These are phyloP conservation scores for Mesorhabditis belari DNA, from an alignment of 2,888 invertebrate species.

Conservation along the genomic window DNA sequence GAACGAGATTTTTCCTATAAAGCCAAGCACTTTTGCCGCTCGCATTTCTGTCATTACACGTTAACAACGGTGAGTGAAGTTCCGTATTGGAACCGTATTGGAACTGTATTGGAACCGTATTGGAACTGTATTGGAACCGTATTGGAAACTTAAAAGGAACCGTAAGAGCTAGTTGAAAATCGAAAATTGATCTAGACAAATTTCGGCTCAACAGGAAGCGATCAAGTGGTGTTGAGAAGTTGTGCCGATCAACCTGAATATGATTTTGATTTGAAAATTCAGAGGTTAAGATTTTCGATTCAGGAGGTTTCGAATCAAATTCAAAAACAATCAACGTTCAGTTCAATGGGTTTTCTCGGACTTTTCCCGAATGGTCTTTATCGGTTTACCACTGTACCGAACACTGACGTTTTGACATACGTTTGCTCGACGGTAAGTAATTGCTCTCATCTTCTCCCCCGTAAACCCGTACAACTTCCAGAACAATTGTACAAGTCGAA, in stretches of 20 bases:
- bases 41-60: constrained; percentile 40
- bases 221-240: constrained; percentile 19
- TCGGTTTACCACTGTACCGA: constrained; percentile 23
- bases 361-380: constrained; percentile 38
- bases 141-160: too few relatives aligned
- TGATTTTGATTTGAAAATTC: constrained; percentile 26
- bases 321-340: not conserved
- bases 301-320: too few relatives aligned
- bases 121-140: too few relatives aligned
- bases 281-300: constrained; percentile 5
- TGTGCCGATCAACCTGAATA: constrained; percentile 30
- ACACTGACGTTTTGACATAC: constrained; percentile 27
- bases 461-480: not conserved
- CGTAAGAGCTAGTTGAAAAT: not conserved
- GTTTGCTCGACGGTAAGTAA: constrained; percentile 22
- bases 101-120: too few relatives aligned
- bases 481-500: not conserved
- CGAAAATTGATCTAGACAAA: constrained; percentile 7
- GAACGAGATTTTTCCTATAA: constrained; percentile 19
- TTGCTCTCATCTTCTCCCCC: not conserved
- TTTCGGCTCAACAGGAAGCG: constrained; percentile 12
- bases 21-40: constrained; percentile 18
- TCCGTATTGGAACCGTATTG: not conserved
- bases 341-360: constrained; percentile 21
- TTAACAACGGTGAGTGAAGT: constrained; percentile 27